Evolutionary conservation across 2,888 invertebrate genomes (phyloP).

Genomic region (Macrosoma leucophasiata): DNA sequence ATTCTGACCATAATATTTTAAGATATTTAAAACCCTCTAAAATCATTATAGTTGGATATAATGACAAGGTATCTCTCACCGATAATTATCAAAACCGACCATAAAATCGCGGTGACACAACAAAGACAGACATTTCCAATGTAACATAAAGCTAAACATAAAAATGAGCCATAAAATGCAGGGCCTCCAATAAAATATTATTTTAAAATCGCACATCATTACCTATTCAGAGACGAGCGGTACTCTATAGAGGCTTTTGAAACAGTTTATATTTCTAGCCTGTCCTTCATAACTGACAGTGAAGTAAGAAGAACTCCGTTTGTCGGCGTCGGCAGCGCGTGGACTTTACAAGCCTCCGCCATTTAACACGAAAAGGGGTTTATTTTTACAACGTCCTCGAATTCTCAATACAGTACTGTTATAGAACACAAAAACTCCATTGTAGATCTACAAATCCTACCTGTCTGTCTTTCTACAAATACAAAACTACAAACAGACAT

Average conservation of each 20-base stretch:
- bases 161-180: conserved; percentile 54
- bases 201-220: conserved; percentile 50
- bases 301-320: too few species aligned
- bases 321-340: conserved; percentile 50
- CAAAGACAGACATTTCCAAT: conserved; percentile 40
- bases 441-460: too few species aligned
- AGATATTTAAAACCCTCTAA: too few species aligned
- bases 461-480: too few species aligned
- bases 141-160: conserved; percentile 35
- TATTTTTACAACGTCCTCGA: conserved; percentile 39
- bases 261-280: conserved; percentile 55
- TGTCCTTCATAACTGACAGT: conserved; percentile 52
- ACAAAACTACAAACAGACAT: too few species aligned
- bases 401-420: conserved; percentile 37
- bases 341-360: conserved; percentile 37
- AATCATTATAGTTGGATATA: too few species aligned
- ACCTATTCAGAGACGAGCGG: conserved; percentile 41
- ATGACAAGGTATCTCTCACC: neutral
- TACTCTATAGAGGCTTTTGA: conserved; percentile 38
- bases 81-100: conserved; percentile 34
- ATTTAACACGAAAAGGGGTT: conserved; percentile 51
- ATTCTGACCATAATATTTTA: too few species aligned
- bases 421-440: conserved; percentile 22
- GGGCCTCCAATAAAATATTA: conserved; percentile 54
- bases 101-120: conserved; percentile 58